Evolutionary conservation across 2,888 invertebrate genomes (phyloP).

Genomic region (Aphodius sticticus): DNA sequence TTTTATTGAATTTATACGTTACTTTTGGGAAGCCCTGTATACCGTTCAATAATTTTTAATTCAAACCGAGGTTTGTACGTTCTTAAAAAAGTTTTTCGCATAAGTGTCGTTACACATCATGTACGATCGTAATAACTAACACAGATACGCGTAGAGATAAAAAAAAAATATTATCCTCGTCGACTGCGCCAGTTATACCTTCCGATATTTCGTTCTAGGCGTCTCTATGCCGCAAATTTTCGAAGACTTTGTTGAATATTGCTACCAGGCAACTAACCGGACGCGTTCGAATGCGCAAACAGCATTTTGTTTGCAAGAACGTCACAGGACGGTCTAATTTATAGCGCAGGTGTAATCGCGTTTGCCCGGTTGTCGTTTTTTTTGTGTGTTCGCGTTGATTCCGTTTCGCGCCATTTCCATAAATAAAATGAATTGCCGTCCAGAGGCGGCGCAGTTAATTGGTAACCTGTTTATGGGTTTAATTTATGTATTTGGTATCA

Average conservation of each 20-base stretch:
- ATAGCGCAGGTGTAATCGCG: neutral
- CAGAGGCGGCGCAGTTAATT: neutral
- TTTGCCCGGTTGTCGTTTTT: neutral
- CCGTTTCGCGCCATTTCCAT: neutral
- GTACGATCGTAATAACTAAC: no score
- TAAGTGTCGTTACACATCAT: no score
- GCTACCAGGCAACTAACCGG: neutral
- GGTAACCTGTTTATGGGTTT: neutral
- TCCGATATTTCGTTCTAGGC: no score
- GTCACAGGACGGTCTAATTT: neutral
- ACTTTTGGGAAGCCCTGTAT: no score
- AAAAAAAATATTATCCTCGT: no score
- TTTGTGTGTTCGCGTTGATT: neutral
- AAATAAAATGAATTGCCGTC: neutral
- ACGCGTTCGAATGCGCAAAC: neutral
- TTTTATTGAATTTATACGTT: no score
- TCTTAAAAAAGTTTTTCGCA: no score
- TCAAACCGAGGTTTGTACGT: no score
- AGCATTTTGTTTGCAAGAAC: neutral
- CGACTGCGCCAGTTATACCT: no score
- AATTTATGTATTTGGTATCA: constrained; percentile 4
- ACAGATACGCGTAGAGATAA: no score
- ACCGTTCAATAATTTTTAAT: no score
- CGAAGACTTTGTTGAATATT: neutral
- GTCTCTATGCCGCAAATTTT: no score